Percentiles rank a stretch among this genome's conserved stretches.
Evolutionary conservation across 1,140 invertebrate species (phyloP).

Genomic region (Sipha flava): DNA sequence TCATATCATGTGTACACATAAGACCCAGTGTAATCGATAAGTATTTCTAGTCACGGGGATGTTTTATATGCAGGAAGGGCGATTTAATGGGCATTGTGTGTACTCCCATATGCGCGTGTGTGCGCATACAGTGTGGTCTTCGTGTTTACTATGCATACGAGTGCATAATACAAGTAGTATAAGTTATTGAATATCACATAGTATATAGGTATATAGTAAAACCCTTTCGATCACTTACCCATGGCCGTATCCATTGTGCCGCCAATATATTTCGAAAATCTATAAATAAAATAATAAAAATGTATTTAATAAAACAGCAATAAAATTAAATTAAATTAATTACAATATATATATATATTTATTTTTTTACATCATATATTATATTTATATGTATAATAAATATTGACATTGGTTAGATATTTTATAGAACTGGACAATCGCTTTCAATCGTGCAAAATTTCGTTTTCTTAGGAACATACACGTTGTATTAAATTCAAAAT

Average conservation of each 20-base stretch:
- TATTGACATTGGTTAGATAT: too few relatives aligned
- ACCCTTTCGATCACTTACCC: background rate
- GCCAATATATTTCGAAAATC: background rate
- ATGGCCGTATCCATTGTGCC: conserved; percentile 6
- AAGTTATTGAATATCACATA: background rate
- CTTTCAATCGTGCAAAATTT: too few relatives aligned
- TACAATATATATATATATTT: too few relatives aligned
- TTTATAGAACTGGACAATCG: too few relatives aligned
- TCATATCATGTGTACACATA: background rate
- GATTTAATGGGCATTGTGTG: conserved; percentile 13
- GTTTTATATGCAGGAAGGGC: conserved; percentile 21
- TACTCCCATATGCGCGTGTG: background rate
- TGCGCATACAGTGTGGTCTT: background rate
- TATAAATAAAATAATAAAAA: background rate
- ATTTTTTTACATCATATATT: too few relatives aligned
- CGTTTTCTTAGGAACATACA: too few relatives aligned
- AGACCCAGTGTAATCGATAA: background rate
- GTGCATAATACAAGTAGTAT: background rate
- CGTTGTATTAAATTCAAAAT: too few relatives aligned
- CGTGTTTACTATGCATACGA: background rate
- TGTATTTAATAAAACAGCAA: background rate
- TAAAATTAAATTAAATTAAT: too few relatives aligned
- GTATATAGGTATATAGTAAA: background rate
- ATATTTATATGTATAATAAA: too few relatives aligned
- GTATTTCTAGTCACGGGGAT: conserved; percentile 23